Conservation (phyloP, 2,797 vertebrate genomes). For the Buphagus erythrorhynchus region DNA sequence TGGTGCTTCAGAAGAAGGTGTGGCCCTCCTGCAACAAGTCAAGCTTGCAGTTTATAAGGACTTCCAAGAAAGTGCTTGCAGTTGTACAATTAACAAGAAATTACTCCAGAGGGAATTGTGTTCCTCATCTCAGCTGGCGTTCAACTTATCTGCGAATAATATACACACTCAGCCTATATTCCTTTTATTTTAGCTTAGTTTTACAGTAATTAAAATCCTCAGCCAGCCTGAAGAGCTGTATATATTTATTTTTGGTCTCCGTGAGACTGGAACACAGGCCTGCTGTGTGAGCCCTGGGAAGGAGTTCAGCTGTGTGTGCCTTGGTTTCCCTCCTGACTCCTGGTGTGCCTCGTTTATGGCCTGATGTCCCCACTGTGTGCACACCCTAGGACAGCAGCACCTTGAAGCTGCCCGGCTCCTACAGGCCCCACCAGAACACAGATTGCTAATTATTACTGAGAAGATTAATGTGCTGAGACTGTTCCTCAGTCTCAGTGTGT, state of each 20-base stretch:
- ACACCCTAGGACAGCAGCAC: not conserved
- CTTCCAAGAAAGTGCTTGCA: not conserved
- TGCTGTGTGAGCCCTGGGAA: not conserved
- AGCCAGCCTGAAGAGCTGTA: not conserved
- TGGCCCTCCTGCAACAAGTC: not conserved
- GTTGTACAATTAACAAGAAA: conserved; percentile 30
- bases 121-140: not conserved
- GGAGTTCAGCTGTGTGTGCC: not conserved
- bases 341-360: not conserved
- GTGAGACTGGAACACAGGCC: not conserved
- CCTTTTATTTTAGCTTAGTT: not conserved
- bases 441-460: conserved; percentile 31
- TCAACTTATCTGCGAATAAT: not conserved
- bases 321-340: not conserved
- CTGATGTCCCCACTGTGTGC: not conserved
- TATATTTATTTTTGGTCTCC: not conserved
- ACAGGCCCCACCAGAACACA: not conserved
- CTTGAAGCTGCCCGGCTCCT: not conserved
- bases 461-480: conserved; percentile 38
- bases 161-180: not conserved
- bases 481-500: not conserved
- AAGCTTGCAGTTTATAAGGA: not conserved
- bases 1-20: not conserved
- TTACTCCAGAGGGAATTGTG: not conserved
- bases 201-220: conserved; percentile 11